Base-by-base conservation (phyloP, 30 jellyfish, hydroid and myxozoan species). In the Aurelia aurita region DNA sequence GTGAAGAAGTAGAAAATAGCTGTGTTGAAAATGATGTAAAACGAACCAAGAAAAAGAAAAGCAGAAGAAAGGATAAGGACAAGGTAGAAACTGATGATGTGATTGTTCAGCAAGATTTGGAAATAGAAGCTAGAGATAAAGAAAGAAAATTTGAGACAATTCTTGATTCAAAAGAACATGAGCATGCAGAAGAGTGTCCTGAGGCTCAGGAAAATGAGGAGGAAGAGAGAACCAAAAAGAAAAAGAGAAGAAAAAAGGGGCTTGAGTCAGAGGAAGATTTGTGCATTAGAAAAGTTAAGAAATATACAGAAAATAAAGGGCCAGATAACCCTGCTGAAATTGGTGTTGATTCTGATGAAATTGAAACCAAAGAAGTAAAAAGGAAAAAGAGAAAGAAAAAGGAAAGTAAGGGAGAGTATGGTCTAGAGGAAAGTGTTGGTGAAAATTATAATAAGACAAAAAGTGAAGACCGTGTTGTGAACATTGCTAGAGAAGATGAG, bases 1-100 rank as follows among this genome's bases (percentile, higher is more conserved):
- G 5, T 26, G 67, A 62, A 19, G 76, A 63, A 44, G 73, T 31
- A 31, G 74, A 65, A 47, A 58, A 44, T 18, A 45, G 57, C 39
- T 74, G 59, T 43, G 22, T 25, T 18, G 74, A 28, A 25, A 43
- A 10, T 8, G 23, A 25, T 32, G 69, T 21, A 1, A 59, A 55
- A 15, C 13, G 20, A 2, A 39, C 10, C 27, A 47, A 43, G 87
- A 58, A n/a, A 65, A 35, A 64, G 78, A 51, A 46, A 46, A 28
- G 87, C 34, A 61, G 54, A 44, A 69, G 16, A 49, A 53, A 31
- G 25, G 69, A 31, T 20, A 58, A 51, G 66, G 32, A 23, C 19
- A 14, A 25, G 70, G 75, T n/a, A 31, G 44, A 67, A 21, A 21
- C 4, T 15, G 58, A 70, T 20, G 67, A 14, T 55, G 29, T 11